These are phyloP conservation scores for Ormyrus thymus DNA, from an alignment of 2,888 invertebrate species.

Conservation along the genomic window DNA sequence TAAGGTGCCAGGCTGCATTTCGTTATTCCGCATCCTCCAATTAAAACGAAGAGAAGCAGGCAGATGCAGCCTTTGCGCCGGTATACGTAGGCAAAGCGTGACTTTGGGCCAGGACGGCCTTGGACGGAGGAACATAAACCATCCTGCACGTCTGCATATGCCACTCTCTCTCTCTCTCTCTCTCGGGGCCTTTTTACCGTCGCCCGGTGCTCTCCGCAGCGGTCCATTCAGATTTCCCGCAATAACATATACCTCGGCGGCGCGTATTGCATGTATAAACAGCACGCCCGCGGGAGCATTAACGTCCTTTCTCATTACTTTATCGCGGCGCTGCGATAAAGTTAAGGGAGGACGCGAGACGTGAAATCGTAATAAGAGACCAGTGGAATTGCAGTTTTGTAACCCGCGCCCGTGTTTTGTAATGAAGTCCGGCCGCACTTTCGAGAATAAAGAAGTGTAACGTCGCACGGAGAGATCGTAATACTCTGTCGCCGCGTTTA, in stretches of 20 bases:
- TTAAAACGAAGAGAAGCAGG: too few relatives aligned
- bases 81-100: not conserved
- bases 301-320: constrained; percentile 8
- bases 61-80: too few relatives aligned
- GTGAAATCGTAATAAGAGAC: constrained; percentile 1
- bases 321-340: constrained; percentile 1
- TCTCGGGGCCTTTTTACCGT: constrained; percentile 12
- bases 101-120: constrained; percentile 28
- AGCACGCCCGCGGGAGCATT: not conserved
- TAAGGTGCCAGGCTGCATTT: too few relatives aligned
- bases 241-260: constrained; percentile 1
- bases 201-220: not conserved
- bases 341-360: not conserved
- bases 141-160: constrained; percentile 26
- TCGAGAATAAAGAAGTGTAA: too few relatives aligned
- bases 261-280: not conserved
- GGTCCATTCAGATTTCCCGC: constrained; percentile 45
- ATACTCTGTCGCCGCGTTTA: too few relatives aligned
- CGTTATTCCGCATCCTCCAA: too few relatives aligned
- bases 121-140: constrained; percentile 34
- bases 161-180: constrained; percentile 10
- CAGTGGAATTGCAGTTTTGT: constrained; percentile 5
- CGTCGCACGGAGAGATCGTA: too few relatives aligned
- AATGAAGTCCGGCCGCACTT: too few relatives aligned
- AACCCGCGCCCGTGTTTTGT: too few relatives aligned